phyloP scores from a whole-genome alignment of 2,113 vertebrate genomes.

The Ornithorhynchus anatinus region DNA sequence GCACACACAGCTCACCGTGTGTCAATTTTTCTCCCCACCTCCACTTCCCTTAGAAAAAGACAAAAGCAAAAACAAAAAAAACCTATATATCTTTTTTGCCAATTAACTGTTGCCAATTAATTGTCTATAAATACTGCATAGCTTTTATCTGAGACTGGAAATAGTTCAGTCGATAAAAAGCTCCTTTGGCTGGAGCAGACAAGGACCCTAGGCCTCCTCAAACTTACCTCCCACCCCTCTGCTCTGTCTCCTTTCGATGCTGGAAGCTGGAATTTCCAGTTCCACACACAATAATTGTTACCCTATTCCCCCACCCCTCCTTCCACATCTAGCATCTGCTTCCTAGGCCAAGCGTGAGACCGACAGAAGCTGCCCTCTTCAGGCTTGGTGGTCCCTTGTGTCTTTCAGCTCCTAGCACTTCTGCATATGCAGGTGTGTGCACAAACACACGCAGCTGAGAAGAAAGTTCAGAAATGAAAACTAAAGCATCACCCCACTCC shows the following conservation, averaged over 20 bases:
- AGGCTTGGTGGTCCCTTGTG: neutral
- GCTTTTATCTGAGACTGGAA: neutral
- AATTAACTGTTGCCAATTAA: neutral
- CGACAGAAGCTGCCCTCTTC: neutral
- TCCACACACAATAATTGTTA: neutral
- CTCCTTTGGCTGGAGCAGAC: neutral
- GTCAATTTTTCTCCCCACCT: rapidly evolving
- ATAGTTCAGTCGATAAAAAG: rapidly evolving
- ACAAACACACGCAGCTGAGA: rapidly evolving
- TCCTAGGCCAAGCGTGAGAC: conserved; percentile 11
- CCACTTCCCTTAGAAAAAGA: neutral
- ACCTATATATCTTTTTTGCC: neutral
- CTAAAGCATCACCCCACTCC: neutral
- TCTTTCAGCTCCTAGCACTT: neutral
- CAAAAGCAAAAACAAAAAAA: neutral
- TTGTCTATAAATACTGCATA: conserved; percentile 33
- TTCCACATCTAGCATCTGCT: neutral
- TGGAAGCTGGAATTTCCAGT: neutral
- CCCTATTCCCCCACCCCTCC: neutral
- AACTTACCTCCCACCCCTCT: neutral
- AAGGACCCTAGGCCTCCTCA: rapidly evolving
- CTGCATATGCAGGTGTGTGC: too few species aligned
- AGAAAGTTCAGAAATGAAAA: neutral
- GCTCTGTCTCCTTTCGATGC: neutral
- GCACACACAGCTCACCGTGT: rapidly evolving